Conservation (phyloP, 2,113 vertebrate genomes). For the Eupsittula cactorum region DNA sequence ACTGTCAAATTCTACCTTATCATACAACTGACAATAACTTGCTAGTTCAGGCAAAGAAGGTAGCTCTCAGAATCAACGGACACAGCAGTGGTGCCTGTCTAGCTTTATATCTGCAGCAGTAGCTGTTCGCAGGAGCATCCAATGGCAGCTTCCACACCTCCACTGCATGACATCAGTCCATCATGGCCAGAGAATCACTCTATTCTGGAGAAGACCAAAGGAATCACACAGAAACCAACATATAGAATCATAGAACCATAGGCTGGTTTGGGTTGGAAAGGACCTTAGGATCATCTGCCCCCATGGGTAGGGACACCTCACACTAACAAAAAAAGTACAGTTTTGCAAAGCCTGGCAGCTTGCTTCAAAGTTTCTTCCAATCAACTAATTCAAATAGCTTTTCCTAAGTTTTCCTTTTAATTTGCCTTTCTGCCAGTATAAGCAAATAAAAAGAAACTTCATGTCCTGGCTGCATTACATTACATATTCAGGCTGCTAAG, state of each 20-base stretch:
- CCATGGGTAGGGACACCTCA: background rate
- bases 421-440: background rate
- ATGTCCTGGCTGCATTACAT: background rate
- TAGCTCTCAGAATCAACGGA: background rate
- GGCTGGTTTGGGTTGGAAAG: background rate
- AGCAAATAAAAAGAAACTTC: background rate
- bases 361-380: background rate
- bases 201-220: background rate
- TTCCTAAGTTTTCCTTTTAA: background rate
- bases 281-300: background rate
- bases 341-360: background rate
- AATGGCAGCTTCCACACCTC: background rate
- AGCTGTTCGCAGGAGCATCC: background rate
- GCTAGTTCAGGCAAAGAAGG: background rate
- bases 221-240: background rate
- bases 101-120: no score
- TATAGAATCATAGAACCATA: background rate
- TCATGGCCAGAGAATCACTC: background rate
- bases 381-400: background rate
- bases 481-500: background rate
- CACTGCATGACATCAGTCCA: rapidly evolving
- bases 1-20: background rate
- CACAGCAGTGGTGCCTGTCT: background rate
- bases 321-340: background rate
- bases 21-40: background rate